Percentiles rank a stretch among this genome's conserved stretches.
phyloP scores from a whole-genome alignment of 2,113 vertebrate species.

The Petaurus breviceps region DNA sequence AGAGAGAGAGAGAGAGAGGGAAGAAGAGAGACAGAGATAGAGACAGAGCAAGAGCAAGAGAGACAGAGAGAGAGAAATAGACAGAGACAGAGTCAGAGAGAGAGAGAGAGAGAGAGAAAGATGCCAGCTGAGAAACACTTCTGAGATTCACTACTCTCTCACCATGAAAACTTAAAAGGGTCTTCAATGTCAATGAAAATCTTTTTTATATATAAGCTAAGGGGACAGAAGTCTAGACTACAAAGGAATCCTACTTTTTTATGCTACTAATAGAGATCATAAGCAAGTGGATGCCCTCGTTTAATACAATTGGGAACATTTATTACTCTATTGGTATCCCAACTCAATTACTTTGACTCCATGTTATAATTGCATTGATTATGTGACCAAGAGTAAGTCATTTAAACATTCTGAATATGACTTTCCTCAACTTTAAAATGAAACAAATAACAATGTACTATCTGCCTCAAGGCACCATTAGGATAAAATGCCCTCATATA shows the following conservation, averaged over 20 bases:
- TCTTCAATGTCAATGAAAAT: too few species aligned
- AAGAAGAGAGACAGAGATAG: too few species aligned
- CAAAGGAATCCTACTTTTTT: neutral
- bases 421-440: neutral
- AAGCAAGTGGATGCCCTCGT: neutral
- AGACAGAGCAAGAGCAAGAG: too few species aligned
- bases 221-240: neutral
- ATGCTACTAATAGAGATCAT: neutral
- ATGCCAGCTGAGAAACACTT: too few species aligned
- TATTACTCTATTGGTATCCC: neutral
- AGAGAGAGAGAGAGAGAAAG: too few species aligned
- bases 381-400: neutral
- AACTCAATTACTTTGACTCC: neutral
- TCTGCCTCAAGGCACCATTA: neutral
- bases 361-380: neutral
- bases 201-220: neutral
- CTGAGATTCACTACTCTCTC: too few species aligned
- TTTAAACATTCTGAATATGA: neutral
- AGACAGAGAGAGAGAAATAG: too few species aligned
- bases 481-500: neutral
- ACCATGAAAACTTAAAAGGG: too few species aligned
- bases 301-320: neutral
- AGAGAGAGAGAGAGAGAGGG: too few species aligned
- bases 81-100: too few species aligned
- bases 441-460: neutral